Base-by-base conservation (phyloP, 2,888 invertebrate genomes). In the Deilephila elpenor region DNA sequence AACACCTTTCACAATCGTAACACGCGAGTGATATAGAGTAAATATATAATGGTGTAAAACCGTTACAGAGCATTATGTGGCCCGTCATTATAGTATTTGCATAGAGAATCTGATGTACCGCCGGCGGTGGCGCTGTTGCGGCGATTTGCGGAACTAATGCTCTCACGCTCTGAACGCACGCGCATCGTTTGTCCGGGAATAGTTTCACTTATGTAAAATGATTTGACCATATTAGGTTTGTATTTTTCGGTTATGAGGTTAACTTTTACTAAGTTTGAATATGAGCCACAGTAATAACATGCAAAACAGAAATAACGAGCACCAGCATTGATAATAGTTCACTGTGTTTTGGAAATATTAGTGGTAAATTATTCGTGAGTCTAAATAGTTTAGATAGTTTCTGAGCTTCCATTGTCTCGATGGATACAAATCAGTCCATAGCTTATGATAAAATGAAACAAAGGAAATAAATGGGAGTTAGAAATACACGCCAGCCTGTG, bases 141-240 rank as follows among this genome's bases (percentile, higher is more conserved):
- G 89, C 86, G 77, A 77, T 76, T 78, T 78, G 78, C 79, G 83
- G 86, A 85, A 86, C 87, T 88, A 89, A 89, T 88, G 83, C 79
- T 83, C 87, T 88, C 88, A 89, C 87, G 89, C 83, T 76, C 72
- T 74, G 78, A 77, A 79, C 78, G 78, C 76, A 76, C 74, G 77
- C 80, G 79, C 82, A 77, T 78, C 74, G 79, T 78, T 78, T 60
- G 77, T 78, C 19, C 6, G 44, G 64, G 34, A 67, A 67, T 75
- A 75, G 59, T 75, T 72, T 76, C 78, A 75, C 75, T 77, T 73
- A 78, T 64, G 44, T 20, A 56, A 19, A n/a, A 5, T 19, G 2
- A 53, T 53, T 19, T 53, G 53, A 37, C 37, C 0, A 37, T 37
- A 37, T 37, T 37, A 8, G 37, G 8, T 37, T 8, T 37, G 0